Evolutionary conservation across 2,888 invertebrate genomes (phyloP), one percentile per base, ranked within the genome.

Genomic region (Augochlorella aurata): DNA sequence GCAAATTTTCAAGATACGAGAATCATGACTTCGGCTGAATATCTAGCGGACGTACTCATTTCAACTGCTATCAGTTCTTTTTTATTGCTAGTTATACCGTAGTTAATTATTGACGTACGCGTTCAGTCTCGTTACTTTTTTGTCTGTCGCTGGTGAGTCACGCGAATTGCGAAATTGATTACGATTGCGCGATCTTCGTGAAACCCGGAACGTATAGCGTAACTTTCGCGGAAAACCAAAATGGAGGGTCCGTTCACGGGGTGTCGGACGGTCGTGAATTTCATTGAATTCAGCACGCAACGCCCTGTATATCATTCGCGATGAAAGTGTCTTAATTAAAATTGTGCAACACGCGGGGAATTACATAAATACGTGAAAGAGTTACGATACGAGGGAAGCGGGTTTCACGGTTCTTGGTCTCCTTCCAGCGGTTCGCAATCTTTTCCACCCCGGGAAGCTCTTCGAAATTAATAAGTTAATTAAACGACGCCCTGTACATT

Each of bases 121-220:
- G 21, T 12, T 4, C 7, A 24, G 54, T 24, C 5, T 21, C 14
- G 21, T 58, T 21, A 58, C 14, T 38, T 38, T 38, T 38, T 38
- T 7, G 7, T 38, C 4, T 7, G 18, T 45, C 52, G 44, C 18
- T 14, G 1, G 49, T 70, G 70, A 54, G 49, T 80, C 68, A 63
- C 14, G 38, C 7, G 65, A 70, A 66, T 81, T 68, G 58, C 50
- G 74, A 74, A 81, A 81, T 74, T 65, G 65, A 47, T 38, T 44
- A 49, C 68, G 81, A 81, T 7, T 50, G 44, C 66, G 69, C 74
- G 45, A 0, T 44, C 66, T 50, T 18, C 7, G 14, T 29, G 38
- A 70, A 29, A 21, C 21, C 73, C 44, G 49, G 49, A 14, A 58
- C 24, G 49, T 38, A 49, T 16, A 12, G 29, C n/a, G 50, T 49